phyloP scores from a whole-genome alignment of 2,113 vertebrate species.

The Ciconia maguari region DNA sequence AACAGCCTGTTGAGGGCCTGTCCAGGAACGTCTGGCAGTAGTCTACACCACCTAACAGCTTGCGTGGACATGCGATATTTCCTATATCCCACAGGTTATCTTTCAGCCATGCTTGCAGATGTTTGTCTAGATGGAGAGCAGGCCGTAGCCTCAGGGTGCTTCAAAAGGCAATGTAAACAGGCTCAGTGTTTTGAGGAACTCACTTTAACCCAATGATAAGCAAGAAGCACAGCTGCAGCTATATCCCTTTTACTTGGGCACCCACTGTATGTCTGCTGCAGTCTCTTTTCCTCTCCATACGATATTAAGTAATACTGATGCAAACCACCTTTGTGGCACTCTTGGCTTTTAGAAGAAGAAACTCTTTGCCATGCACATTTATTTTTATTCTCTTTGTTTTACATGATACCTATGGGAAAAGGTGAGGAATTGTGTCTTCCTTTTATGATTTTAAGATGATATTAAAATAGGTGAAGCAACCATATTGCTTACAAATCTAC shows the following conservation, averaged over 20 bases:
- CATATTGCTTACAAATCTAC: background rate
- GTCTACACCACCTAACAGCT: background rate
- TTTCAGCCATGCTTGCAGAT: background rate
- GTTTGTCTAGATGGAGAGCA: background rate
- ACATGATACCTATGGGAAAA: background rate
- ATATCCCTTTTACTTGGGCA: background rate
- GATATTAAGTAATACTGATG: background rate
- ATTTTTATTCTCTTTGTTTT: background rate
- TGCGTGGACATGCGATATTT: background rate
- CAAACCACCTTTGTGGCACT: background rate
- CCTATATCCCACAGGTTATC: background rate
- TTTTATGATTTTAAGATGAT: background rate
- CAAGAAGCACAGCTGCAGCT: background rate
- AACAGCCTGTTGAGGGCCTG: background rate
- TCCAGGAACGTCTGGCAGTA: accelerated
- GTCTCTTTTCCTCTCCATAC: background rate
- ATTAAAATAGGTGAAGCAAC: background rate
- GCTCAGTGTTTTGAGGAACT: background rate
- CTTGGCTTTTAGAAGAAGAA: background rate
- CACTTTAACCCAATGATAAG: background rate
- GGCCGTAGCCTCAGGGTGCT: background rate
- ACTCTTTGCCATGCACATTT: background rate
- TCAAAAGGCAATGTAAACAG: background rate
- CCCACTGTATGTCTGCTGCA: background rate
- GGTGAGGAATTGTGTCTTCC: background rate